Base-by-base conservation (phyloP, 1,140 invertebrate genomes). In the Drosophila takahashii region DNA sequence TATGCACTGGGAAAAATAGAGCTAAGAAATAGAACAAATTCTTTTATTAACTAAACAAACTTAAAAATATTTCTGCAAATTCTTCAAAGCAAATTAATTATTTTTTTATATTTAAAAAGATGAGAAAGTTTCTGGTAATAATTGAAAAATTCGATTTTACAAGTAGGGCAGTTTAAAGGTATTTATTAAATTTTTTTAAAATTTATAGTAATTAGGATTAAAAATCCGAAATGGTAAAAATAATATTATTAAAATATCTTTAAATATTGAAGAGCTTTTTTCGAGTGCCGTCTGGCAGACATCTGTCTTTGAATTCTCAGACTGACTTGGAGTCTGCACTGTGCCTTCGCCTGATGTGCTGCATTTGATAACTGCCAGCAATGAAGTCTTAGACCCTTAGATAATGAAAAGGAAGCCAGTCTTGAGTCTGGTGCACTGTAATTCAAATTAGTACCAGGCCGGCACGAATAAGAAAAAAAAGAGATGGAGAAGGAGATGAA, bases 331-430 rank as follows among this genome's bases (percentile, higher is more conserved):
- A 45, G 48, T 39, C 61, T 70, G 44, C 29, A 16, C 16, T 36
- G 22, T 53, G 62, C 27, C 45, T 32, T 50, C 10, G 79, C 51
- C 78, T 70, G 84, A 89, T 89, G 84, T 67, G 61, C 69, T 89
- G 84, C 80, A 89, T 89, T 89, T 89, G 84, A 89, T 89, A 89
- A 89, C 79, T 89, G 53, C 32, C 76, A 86, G 79, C 79, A 80
- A 81, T 74, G 66, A 78, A 73, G 84, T 47, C 76, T 60, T 52
- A 76, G 76, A 80, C 84, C 84, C 84, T 90, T 89, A 86, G 83
- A 86, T 86, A 86, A 86, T 86, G 80, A 84, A 84, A 84, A 79
- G 66, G 79, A 87, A 87, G 81, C 69, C 32, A 52, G 62, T 45
- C 67, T 67, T 29, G 45, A 81, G 66, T 54, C 44, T 47, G 52